Conservation (phyloP, 2,113 vertebrate genomes). For the Poecilia latipinna region DNA sequence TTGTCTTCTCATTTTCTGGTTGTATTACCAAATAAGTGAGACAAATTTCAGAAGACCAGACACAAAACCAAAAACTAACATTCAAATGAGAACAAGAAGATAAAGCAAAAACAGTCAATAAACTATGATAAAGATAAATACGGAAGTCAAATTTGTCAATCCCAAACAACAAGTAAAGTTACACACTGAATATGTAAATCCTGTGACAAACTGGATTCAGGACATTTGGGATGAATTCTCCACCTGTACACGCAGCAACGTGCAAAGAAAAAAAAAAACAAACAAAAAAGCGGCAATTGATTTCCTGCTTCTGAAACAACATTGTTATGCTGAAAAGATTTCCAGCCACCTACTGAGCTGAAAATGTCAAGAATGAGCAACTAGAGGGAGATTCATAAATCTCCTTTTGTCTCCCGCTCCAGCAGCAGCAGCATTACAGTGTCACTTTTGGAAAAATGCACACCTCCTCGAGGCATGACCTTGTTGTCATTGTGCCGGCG, state of each 20-base stretch:
- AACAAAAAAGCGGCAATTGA: slow-evolving; percentile 30
- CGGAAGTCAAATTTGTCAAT: not conserved
- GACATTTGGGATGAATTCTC: slow-evolving; percentile 4
- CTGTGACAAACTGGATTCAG: not conserved
- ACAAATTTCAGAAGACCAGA: not conserved
- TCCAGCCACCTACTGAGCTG: slow-evolving; percentile 50
- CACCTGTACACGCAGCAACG: slow-evolving; percentile 3
- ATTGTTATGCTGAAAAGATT: slow-evolving; percentile 43
- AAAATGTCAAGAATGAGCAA: slow-evolving; percentile 61
- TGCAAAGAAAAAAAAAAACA: not conserved
- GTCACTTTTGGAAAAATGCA: slow-evolving; percentile 54
- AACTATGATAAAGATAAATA: not conserved
- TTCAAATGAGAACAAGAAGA: too few species aligned
- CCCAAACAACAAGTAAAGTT: not conserved
- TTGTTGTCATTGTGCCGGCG: slow-evolving; percentile 42
- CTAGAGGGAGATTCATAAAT: slow-evolving; percentile 42
- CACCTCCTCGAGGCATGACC: slow-evolving; percentile 54
- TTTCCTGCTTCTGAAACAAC: slow-evolving; percentile 36
- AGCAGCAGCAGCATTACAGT: slow-evolving; percentile 17
- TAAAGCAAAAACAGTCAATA: not conserved
- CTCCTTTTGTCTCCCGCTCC: not conserved
- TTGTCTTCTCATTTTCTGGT: not conserved
- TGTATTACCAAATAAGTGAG: not conserved
- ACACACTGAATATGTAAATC: not conserved
- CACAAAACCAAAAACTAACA: not conserved